Percentiles rank a stretch among this genome's conserved stretches.
phyloP scores from a whole-genome alignment of 2,113 vertebrate species.

The Triplophysa tibetana region DNA sequence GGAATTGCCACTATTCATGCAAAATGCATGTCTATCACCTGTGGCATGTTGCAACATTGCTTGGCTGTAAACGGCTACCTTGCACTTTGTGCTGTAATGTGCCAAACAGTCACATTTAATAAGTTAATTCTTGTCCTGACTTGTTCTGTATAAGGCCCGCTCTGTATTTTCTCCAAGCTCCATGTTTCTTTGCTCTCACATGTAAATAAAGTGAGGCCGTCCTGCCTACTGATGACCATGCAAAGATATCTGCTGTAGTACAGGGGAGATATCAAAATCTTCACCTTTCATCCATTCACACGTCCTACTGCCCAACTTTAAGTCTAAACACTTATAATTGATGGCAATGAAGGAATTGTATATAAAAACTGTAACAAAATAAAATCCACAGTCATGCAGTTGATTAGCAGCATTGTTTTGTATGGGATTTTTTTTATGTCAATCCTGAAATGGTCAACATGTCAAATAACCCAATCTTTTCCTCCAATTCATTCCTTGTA shows the following conservation, averaged over 20 bases:
- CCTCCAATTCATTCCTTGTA: conserved; percentile 53
- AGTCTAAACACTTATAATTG: too few relatives aligned
- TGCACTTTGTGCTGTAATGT: too few relatives aligned
- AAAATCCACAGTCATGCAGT: too few relatives aligned
- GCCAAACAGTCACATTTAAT: not conserved
- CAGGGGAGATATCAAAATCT: too few relatives aligned
- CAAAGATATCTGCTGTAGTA: not conserved
- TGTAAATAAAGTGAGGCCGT: not conserved
- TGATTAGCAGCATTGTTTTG: too few relatives aligned
- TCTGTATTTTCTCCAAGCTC: not conserved
- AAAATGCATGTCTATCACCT: too few relatives aligned
- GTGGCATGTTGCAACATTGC: too few relatives aligned
- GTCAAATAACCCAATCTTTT: not conserved
- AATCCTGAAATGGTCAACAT: not conserved
- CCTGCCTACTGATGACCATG: not conserved
- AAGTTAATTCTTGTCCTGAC: not conserved
- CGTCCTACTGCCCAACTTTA: not conserved
- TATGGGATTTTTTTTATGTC: not conserved
- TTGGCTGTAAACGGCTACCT: too few relatives aligned
- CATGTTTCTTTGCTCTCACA: not conserved
- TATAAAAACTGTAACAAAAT: too few relatives aligned
- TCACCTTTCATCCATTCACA: too few relatives aligned
- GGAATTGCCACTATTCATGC: too few relatives aligned
- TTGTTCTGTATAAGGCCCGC: not conserved
- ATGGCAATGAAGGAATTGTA: too few relatives aligned